A percentile compares a stretch with the other conserved stretches of the same genome.
Evolutionary conservation across 2,797 vertebrate species (phyloP).

Genomic region (Hipposideros larvatus): DNA sequence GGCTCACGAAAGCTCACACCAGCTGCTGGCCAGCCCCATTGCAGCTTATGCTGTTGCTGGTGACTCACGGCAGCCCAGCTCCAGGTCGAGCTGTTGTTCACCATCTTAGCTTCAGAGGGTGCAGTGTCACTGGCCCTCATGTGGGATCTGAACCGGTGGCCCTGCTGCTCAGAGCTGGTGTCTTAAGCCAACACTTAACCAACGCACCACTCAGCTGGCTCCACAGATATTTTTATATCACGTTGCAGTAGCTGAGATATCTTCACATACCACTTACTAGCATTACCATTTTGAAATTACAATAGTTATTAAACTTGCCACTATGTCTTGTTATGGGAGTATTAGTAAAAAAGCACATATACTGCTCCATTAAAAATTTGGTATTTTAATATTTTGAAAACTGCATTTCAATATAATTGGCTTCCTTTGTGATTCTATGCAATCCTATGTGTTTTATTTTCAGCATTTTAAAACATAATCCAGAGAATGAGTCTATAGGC

Average conservation of each 20-base stretch:
- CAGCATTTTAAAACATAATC: constrained; percentile 36
- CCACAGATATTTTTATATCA: constrained; percentile 23
- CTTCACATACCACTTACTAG: background rate
- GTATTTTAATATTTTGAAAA: constrained; percentile 49
- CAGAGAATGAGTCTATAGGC: background rate
- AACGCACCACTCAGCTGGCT: too few species aligned
- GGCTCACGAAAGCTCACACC: too few species aligned
- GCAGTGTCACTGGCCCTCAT: too few species aligned
- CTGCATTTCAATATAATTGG: background rate
- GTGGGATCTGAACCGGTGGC: too few species aligned
- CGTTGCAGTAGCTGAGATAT: background rate
- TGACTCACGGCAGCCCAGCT: too few species aligned
- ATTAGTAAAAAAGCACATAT: background rate
- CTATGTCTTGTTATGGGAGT: background rate
- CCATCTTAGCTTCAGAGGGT: too few species aligned
- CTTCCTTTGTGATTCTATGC: background rate
- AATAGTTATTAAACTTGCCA: background rate
- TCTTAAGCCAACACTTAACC: too few species aligned
- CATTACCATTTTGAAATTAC: constrained; percentile 48
- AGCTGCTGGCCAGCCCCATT: too few species aligned
- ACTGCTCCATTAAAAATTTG: background rate
- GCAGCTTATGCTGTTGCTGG: too few species aligned
- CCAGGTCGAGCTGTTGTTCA: too few species aligned
- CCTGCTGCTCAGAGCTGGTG: too few species aligned
- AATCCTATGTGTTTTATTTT: constrained; percentile 19